Conservation (phyloP, 2,113 vertebrate genomes). For the Coturnix japonica region DNA sequence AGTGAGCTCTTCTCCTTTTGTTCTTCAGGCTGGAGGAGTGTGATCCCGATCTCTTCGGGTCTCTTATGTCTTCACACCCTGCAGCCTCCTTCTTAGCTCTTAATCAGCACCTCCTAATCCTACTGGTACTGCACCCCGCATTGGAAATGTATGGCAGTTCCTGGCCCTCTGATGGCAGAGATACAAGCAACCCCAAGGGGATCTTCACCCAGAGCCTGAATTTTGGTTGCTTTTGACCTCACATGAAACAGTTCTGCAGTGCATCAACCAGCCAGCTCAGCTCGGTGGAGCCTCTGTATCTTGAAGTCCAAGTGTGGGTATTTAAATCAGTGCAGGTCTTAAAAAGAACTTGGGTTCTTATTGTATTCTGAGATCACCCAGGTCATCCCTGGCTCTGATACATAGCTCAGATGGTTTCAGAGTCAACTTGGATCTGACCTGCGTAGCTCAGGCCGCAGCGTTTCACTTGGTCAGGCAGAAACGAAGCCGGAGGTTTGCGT, state of each 20-base stretch:
- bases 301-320: background rate
- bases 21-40: background rate
- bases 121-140: fast-evolving
- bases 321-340: background rate
- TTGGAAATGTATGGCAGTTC: background rate
- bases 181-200: background rate
- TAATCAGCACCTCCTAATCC: background rate
- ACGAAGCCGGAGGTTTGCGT: background rate
- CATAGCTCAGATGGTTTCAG: background rate
- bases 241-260: background rate
- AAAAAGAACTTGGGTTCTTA: background rate
- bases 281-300: background rate
- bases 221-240: fast-evolving
- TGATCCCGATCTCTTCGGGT: background rate
- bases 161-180: background rate
- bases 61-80: background rate
- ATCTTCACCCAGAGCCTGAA: background rate
- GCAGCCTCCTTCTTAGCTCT: background rate
- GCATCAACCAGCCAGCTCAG: fast-evolving
- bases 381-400: background rate
- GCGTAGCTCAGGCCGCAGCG: background rate
- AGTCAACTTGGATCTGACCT: constrained; percentile 49
- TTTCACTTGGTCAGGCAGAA: background rate
- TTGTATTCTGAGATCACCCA: background rate
- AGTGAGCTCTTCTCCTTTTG: background rate